Base-by-base conservation (phyloP, 1,140 invertebrate genomes). In the Magallana angulata region DNA sequence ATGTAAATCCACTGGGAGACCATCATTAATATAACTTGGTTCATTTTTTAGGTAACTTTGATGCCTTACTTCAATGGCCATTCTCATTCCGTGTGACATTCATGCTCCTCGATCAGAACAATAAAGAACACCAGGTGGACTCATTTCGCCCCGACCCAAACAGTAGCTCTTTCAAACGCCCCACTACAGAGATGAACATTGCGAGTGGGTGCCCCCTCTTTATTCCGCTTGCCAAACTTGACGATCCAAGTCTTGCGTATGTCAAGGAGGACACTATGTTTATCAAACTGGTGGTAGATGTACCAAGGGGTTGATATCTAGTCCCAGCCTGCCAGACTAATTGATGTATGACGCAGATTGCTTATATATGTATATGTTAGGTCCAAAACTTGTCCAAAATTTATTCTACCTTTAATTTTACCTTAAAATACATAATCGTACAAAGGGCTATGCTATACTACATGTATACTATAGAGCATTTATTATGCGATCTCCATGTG, bases 161-260 rank as follows among this genome's bases (percentile, higher is more conserved):
- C 68, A 93, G 93, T 76, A 92, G 91, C n/a, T 93, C 92, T 0
- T 95, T 94, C 89, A 89, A 93, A 59, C 87, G 92, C 56, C 94
- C 94, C 48, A 92, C 91, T 5, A 90, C 92, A 8, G 94, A 95
- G 76, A 94, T 94, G 93, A 95, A 95, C 89, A 94, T 94, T n/a
- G 94, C 94, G 1, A 93, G 90, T 86, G 94, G 94, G 0, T 94
- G 93, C 85, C 94, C 94, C 1, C 88, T 93, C 18, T 95, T 95
- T 90, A 89, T 94, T 30, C 89, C 91, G 0, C 88, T 93, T 2
- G 76, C 91, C n/a, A 89, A 90, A 30, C 71, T 95, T n/a, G 88
- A 92, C 58, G 91, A 90, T 59, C 82, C 91, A 59, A 90, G 88
- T 48, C 85, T 89, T 82, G 91, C 90, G 9, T 95, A 93, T 86